phyloP scores from a whole-genome alignment of 2,113 vertebrate genomes.

The Oreochromis tanganicae region DNA sequence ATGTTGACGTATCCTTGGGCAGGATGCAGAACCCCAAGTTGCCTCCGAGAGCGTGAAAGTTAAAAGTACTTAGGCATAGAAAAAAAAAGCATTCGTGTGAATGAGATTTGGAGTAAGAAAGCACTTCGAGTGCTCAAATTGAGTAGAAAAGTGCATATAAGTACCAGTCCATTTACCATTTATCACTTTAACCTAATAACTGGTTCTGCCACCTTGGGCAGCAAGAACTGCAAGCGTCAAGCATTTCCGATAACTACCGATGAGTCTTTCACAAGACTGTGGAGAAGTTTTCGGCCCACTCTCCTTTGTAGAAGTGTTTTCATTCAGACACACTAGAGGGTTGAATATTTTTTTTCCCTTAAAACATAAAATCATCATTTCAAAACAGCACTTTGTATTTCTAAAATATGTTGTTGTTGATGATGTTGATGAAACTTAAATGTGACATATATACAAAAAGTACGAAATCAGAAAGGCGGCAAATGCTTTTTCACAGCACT shows the following conservation, averaged over 20 bases:
- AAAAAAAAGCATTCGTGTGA: not conserved
- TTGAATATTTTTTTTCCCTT: not conserved
- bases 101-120: not conserved
- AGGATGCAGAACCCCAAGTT: not conserved
- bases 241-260: fast-evolving
- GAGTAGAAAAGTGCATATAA: not conserved
- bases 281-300: not conserved
- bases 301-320: not conserved
- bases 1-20: not conserved
- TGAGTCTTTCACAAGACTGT: not conserved
- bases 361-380: not conserved
- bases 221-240: not conserved
- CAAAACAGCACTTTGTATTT: not conserved
- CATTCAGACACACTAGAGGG: not conserved
- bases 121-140: not conserved
- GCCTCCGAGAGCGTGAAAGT: not conserved
- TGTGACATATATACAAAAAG: not conserved
- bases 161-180: not conserved
- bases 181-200: not conserved
- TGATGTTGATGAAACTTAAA: not conserved
- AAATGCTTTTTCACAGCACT: not conserved
- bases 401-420: not conserved
- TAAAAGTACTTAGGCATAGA: not conserved
- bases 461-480: not conserved
- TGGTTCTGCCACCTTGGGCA: not conserved